phyloP scores from a whole-genome alignment of 2,797 vertebrate species.

The Sebastes minor region DNA sequence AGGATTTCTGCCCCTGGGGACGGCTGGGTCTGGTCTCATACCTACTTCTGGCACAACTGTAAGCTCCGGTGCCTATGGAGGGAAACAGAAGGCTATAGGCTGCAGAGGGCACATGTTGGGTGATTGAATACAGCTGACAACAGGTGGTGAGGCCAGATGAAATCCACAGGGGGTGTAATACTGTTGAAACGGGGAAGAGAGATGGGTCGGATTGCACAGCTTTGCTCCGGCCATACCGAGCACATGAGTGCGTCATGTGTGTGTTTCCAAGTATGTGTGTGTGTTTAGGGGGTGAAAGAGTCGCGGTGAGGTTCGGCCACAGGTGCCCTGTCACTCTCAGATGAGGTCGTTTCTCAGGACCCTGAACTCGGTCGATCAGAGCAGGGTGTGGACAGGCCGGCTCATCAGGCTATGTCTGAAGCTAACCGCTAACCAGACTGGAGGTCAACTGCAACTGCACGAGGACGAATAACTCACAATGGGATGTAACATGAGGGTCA shows the following conservation, averaged over 20 bases:
- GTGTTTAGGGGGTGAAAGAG: conserved; percentile 34
- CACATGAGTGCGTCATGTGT: conserved; percentile 24
- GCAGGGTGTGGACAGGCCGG: conserved; percentile 43
- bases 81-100: conserved; percentile 45
- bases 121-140: conserved; percentile 69
- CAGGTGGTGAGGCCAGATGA: conserved; percentile 79
- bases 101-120: conserved; percentile 23
- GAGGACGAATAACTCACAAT: not conserved
- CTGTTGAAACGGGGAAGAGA: conserved; percentile 65
- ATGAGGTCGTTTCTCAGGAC: conserved; percentile 57
- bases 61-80: conserved; percentile 48
- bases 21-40: conserved; percentile 26
- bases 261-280: not conserved
- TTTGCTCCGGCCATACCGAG: conserved; percentile 17
- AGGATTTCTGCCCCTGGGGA: conserved; percentile 38
- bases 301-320: conserved; percentile 47
- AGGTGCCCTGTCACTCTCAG: conserved; percentile 61
- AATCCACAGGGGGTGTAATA: conserved; percentile 63
- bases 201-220: conserved; percentile 66
- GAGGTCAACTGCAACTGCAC: conserved; percentile 28
- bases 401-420: conserved; percentile 7
- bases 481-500: not conserved
- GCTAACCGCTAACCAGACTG: conserved; percentile 37
- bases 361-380: conserved; percentile 33
- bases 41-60: conserved; percentile 41